Conservation (phyloP, 1,140 invertebrate species). For the Caenorhabditis inopinata region DNA sequence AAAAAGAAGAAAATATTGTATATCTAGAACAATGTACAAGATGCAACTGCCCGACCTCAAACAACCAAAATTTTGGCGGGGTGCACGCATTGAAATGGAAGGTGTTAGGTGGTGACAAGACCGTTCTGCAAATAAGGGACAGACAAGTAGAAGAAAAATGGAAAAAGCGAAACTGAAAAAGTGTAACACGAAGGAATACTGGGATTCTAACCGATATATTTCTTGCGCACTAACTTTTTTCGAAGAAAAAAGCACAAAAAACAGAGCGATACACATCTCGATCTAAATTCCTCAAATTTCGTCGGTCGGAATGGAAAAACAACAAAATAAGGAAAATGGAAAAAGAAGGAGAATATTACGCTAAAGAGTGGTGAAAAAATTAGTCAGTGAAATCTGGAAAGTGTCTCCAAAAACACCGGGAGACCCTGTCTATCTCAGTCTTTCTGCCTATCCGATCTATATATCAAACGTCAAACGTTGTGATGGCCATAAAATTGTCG, state of each 20-base stretch:
- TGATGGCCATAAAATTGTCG: constrained; percentile 28
- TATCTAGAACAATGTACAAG: not conserved
- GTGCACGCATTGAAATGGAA: not conserved
- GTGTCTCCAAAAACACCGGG: not conserved
- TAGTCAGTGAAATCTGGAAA: too few relatives aligned
- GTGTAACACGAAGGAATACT: not conserved
- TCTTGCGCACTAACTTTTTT: not conserved
- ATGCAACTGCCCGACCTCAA: not conserved
- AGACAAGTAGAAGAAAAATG: not conserved
- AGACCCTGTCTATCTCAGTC: not conserved
- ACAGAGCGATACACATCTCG: not conserved
- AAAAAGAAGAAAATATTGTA: not conserved
- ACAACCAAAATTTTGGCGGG: not conserved
- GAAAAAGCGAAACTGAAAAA: not conserved
- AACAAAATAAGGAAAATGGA: too few relatives aligned
- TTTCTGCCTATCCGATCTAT: constrained; percentile 6
- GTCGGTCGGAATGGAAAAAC: too few relatives aligned
- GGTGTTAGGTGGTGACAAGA: not conserved
- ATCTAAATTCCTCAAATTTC: too few relatives aligned
- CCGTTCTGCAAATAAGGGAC: constrained; percentile 21
- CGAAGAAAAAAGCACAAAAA: not conserved
- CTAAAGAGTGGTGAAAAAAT: too few relatives aligned
- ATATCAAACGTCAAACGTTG: not conserved
- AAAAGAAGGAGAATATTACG: too few relatives aligned
- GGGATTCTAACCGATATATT: constrained; percentile 1